These are phyloP conservation scores for Anhinga anhinga DNA, from an alignment of 2,113 vertebrate species.

Conservation along the genomic window DNA sequence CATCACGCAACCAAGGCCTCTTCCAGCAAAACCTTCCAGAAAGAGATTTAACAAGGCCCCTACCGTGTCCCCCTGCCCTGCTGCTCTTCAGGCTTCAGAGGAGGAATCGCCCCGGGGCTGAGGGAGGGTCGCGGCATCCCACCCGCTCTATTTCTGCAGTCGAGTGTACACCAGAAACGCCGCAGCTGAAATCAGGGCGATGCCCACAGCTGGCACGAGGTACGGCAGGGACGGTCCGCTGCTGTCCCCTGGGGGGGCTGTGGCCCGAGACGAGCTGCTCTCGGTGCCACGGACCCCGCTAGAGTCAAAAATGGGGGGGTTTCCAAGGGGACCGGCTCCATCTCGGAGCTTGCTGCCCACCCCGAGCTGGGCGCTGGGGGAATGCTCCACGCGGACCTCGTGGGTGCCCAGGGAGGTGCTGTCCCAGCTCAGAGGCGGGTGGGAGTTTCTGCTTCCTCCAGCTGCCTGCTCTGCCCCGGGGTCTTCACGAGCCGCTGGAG, in stretches of 20 bases:
- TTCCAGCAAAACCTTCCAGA: background rate
- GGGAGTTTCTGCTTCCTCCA: background rate
- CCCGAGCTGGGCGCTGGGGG: background rate
- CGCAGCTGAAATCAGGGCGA: background rate
- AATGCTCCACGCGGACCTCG: background rate
- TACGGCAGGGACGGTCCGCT: background rate
- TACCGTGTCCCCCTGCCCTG: fast-evolving
- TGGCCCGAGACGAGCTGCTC: background rate
- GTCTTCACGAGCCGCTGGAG: background rate
- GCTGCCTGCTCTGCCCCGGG: background rate
- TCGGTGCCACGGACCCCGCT: fast-evolving
- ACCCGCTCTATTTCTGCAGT: background rate
- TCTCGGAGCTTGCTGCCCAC: fast-evolving
- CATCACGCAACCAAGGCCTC: background rate
- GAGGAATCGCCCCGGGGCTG: background rate
- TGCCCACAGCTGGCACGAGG: background rate
- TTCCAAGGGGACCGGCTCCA: fast-evolving
- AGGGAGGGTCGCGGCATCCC: fast-evolving
- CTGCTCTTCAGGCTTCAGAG: background rate
- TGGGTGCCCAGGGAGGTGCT: background rate
- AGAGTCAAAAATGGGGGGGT: background rate
- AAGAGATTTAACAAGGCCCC: background rate
- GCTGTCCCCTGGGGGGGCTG: background rate
- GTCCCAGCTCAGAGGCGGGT: fast-evolving
- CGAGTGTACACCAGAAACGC: background rate